Percentiles rank a stretch among this genome's conserved stretches.
Evolutionary conservation across 2,888 invertebrate species (phyloP).

Genomic region (Drosophila mulleri): DNA sequence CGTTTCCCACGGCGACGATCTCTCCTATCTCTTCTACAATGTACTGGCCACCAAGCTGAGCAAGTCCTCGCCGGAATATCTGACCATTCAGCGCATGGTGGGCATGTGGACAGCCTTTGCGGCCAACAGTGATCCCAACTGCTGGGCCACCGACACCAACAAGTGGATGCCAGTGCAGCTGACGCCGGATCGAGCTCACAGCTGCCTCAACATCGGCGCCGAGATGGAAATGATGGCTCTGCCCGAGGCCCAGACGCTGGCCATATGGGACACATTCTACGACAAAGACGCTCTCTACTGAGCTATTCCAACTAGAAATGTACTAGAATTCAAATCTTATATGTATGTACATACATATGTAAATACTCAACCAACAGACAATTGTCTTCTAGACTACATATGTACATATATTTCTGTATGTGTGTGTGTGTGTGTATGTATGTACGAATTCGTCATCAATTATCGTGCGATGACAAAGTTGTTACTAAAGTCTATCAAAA

Average conservation of each 20-base stretch:
- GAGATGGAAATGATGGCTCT: constrained; percentile 73
- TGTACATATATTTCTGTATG: background rate
- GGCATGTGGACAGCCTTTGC: constrained; percentile 84
- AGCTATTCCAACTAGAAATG: constrained; percentile 1
- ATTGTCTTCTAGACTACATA: background rate
- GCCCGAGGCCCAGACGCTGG: constrained; percentile 69
- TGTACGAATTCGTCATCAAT: background rate
- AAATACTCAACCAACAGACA: too few relatives aligned
- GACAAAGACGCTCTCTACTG: constrained; percentile 44
- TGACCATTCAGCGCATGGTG: constrained; percentile 82
- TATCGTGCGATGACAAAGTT: background rate
- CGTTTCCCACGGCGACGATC: constrained; percentile 83
- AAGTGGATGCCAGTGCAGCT: constrained; percentile 65
- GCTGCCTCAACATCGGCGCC: constrained; percentile 80
- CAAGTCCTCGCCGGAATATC: constrained; percentile 73
- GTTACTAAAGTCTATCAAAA: constrained; percentile 6
- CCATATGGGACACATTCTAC: constrained; percentile 76
- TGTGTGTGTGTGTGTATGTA: constrained; percentile 8
- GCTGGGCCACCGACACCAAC: constrained; percentile 60
- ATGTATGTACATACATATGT: too few relatives aligned
- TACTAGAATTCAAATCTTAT: background rate
- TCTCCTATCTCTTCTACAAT: constrained; percentile 83
- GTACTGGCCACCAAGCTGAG: constrained; percentile 61
- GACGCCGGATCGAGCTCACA: constrained; percentile 43
- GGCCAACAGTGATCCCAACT: constrained; percentile 80